Base-by-base conservation (phyloP, 2,888 invertebrate genomes). In the Ornithoptera priamus region DNA sequence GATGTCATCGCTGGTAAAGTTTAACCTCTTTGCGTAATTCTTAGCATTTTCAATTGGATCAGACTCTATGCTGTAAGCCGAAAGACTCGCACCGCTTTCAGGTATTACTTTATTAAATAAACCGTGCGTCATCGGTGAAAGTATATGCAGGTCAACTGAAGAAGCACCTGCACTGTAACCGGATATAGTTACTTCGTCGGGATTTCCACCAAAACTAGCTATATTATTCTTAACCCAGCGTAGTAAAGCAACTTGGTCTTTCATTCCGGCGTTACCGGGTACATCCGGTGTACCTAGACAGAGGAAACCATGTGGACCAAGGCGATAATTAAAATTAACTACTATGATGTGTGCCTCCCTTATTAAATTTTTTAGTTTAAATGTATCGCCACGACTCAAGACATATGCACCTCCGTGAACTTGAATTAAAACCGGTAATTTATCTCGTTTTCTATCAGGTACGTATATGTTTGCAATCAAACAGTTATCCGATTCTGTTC, bases 391-490 rank as follows among this genome's bases (percentile, higher is more conserved):
- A 46, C 72, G 77, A 7, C 89, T 89, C 1, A 77, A 65, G 76
- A 86, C 82, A 69, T 83, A 92, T 3, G 83, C 88, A 3, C 93
- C 92, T 24, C 92, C 92, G 58, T 93, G 93, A 2, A 93, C 78
- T 58, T 81, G 77, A 15, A 92, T 85, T 46, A 92, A 72, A 0
- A 93, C 93, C 5, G 92, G 85, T 1, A 79, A 63, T 22, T 75
- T 70, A 0, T 65, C 75, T 36, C 74, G 68, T 24, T 74, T 68
- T n/a, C 75, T 79, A 18, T 79, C 74, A 8, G 82, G 82, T 0
- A 78, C 77, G 65, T 75, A 80, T 4, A 82, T 62, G 64, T 79
- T 82, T 10, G 78, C 77, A 5, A 81, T 72, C 2, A 82, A 76
- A 60, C 80, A 81, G 64, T 82, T 75, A 62, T 82, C 82, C 65